Conservation (phyloP, 2,113 vertebrate genomes). For the Odocoileus hemionus region DNA sequence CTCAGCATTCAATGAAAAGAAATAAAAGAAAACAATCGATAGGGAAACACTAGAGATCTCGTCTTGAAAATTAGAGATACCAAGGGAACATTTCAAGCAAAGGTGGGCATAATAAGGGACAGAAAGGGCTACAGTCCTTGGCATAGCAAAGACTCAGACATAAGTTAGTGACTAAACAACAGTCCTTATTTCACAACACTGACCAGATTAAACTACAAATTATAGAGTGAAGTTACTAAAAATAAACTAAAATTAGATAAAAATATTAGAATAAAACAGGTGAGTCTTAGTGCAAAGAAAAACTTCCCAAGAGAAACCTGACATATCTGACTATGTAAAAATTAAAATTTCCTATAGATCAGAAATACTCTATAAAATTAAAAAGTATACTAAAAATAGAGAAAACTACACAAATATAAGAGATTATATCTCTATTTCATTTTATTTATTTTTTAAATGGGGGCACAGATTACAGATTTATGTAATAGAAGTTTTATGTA, state of each 20-base stretch:
- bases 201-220: slow-evolving; percentile 8
- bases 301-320: background rate
- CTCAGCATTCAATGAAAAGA: background rate
- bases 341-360: background rate
- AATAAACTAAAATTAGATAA: background rate
- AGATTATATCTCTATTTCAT: background rate
- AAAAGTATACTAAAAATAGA: background rate
- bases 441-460: background rate
- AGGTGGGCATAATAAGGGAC: background rate
- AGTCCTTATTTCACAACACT: background rate
- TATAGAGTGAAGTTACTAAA: background rate
- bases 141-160: background rate
- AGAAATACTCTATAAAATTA: slow-evolving; percentile 1
- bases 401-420: background rate
- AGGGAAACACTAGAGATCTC: background rate
- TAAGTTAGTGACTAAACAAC: background rate
- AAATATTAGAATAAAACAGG: slow-evolving; percentile 12
- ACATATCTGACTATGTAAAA: slow-evolving; percentile 33
- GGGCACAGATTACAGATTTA: background rate
- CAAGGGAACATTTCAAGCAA: background rate
- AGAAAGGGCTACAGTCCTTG: background rate
- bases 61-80: background rate
- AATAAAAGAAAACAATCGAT: background rate
- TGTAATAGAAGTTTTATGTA: background rate
- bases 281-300: background rate